A percentile compares a stretch with the other conserved stretches of the same genome.
Conservation (phyloP, 2,113 vertebrate genomes). For the Antennarius striatus region DNA sequence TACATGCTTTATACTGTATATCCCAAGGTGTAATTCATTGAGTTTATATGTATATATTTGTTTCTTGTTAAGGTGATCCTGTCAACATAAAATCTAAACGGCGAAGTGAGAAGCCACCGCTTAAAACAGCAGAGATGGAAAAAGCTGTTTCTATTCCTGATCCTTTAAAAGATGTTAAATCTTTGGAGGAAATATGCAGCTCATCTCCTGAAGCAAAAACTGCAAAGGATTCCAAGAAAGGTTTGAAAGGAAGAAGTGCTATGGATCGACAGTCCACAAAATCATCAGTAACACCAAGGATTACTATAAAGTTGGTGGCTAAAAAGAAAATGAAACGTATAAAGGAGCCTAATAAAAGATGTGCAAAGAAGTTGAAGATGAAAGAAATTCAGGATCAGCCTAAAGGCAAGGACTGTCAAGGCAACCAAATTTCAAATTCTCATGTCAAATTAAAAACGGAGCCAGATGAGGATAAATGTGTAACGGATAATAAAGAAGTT, state of each 20-base stretch:
- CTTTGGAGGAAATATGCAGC: slow-evolving; percentile 46
- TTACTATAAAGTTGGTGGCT: slow-evolving; percentile 82
- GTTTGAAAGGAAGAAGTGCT: slow-evolving; percentile 64
- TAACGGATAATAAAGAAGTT: slow-evolving; percentile 53
- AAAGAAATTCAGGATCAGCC: slow-evolving; percentile 82
- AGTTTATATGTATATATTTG: slow-evolving; percentile 1
- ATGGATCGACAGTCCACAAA: slow-evolving; percentile 64
- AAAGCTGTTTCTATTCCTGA: slow-evolving; percentile 53
- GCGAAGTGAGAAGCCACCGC: slow-evolving; percentile 64
- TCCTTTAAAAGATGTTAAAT: slow-evolving; percentile 62
- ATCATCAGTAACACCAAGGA: slow-evolving; percentile 71
- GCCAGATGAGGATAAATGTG: slow-evolving; percentile 48
- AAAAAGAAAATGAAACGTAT: slow-evolving; percentile 77
- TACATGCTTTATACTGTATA: too few species aligned
- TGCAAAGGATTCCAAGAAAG: slow-evolving; percentile 57
- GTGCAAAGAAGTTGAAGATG: slow-evolving; percentile 76
- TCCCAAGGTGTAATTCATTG: neutral
- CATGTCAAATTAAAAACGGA: slow-evolving; percentile 84
- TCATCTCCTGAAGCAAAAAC: slow-evolving; percentile 52
- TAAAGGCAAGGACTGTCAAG: slow-evolving; percentile 80
- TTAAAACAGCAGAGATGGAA: slow-evolving; percentile 64
- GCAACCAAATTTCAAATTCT: slow-evolving; percentile 80
- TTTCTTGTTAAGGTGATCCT: slow-evolving; percentile 65
- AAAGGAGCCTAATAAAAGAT: slow-evolving; percentile 62
- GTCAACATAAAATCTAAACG: slow-evolving; percentile 71